Evolutionary conservation across 2,888 invertebrate species (phyloP), one percentile per base, ranked within the genome.

Genomic region (Meloe dianella): DNA sequence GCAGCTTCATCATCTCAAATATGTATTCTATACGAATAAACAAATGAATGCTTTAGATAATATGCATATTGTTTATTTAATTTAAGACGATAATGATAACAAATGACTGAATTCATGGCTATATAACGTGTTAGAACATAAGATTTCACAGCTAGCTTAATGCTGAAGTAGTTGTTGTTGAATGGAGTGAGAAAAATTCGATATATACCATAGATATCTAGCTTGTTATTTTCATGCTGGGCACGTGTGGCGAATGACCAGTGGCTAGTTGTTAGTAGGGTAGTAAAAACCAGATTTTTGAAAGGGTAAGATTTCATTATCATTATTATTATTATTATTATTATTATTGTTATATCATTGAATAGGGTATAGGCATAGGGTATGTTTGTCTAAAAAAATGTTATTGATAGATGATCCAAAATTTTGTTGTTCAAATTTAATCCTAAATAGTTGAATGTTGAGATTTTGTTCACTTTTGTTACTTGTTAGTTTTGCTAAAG

Each of bases 171-270:
- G 47, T 47, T 47, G 10, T n/a, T 22, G 20, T 20, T 47, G 47
- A 47, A 47, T 47, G 47, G 20, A 9, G 47, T 20, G 47, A 9
- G 47, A 47, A 47, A 47, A 47, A 47, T 47, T 20, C 9, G 10
- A 47, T 35, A 20, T 47, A 47, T 8, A n/a, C n/a, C n/a, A n/a
- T n/a, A n/a, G n/a, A n/a, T n/a, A n/a, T n/a, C n/a, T n/a, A 41
- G 20, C 47, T 47, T 47, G 47, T 47, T 47, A 47, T 47, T 47
- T 47, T 47, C 47, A 47, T 47, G 47, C 47, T 47, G 47, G 9
- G 47, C 47, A 47, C 47, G 47, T 47, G 41, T 41, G 9, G 3
- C 20, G 20, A 47, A 20, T 47, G 47, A 47, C 47, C 47, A 47
- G 20, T 47, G 47, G 47, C 47, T 12, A 47, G 47, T 47, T 47